Conservation (phyloP, 2,888 invertebrate species). For the Hirtodrosophila trivittata region DNA sequence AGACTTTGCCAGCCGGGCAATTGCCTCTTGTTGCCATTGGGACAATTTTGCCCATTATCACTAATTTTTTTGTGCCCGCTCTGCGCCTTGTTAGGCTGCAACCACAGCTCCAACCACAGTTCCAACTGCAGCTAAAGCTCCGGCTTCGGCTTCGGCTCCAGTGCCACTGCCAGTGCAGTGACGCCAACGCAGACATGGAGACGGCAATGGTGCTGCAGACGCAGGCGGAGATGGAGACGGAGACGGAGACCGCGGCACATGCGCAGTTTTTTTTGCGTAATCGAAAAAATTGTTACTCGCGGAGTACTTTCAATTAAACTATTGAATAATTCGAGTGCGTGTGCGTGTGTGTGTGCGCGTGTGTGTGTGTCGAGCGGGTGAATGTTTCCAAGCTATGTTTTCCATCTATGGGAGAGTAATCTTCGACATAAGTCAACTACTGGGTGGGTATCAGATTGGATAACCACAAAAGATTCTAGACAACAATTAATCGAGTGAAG, state of each 20-base stretch:
- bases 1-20: conserved; percentile 19
- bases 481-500: no score
- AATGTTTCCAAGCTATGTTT: conserved; percentile 43
- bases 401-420: conserved; percentile 33
- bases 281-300: conserved; percentile 73
- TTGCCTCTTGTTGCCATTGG: conserved; percentile 62
- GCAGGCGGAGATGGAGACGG: conserved; percentile 24
- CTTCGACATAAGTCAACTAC: conserved; percentile 9
- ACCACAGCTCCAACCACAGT: conserved; percentile 15
- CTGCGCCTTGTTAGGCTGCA: conserved; percentile 64
- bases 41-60: conserved; percentile 79
- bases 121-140: neutral
- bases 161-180: conserved; percentile 8
- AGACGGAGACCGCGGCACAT: no score
- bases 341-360: conserved; percentile 56
- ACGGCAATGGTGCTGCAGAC: conserved; percentile 25
- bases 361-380: conserved; percentile 57
- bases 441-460: no score
- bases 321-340: conserved; percentile 74
- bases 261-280: conserved; percentile 66
- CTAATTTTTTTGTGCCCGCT: conserved; percentile 70
- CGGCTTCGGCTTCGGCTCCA: neutral
- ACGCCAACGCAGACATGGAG: conserved; percentile 6
- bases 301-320: conserved; percentile 78
- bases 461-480: no score